Conservation (phyloP, 30 jellyfish, hydroid and myxozoan genomes). For the Turritopsis dohrnii region DNA sequence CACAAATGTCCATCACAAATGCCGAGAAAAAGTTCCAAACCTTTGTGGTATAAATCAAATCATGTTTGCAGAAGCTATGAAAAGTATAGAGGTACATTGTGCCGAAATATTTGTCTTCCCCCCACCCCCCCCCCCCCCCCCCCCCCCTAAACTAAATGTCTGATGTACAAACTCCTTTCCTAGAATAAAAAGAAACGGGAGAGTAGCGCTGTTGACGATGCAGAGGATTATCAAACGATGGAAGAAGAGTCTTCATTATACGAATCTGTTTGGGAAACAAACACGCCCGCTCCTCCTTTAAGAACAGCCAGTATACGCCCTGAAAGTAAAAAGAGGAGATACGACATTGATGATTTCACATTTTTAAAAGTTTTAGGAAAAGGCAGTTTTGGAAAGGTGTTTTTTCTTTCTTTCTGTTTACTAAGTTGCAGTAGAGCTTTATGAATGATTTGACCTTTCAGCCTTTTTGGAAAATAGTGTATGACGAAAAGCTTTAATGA, state of each 20-base stretch:
- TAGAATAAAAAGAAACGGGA: conserved; percentile 80
- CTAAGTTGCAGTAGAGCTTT: background rate
- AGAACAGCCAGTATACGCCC: conserved; percentile 86
- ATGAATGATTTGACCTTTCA: background rate
- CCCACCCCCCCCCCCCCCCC: no score
- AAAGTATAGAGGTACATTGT: conserved; percentile 63
- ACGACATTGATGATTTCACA: conserved; percentile 62
- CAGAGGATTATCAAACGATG: conserved; percentile 56
- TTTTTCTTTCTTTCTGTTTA: background rate
- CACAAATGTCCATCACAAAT: conserved; percentile 80
- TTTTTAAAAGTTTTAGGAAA: conserved; percentile 87
- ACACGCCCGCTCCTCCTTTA: conserved; percentile 94
- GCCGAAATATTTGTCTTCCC: no score
- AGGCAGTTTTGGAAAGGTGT: conserved; percentile 98
- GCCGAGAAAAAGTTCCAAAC: conserved; percentile 84
- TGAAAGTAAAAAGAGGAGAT: conserved; percentile 66
- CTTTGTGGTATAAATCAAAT: conserved; percentile 91
- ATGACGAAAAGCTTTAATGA: no score
- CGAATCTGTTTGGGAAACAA: conserved; percentile 91
- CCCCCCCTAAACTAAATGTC: no score
- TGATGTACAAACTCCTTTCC: background rate
- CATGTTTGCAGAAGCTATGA: conserved; percentile 87
- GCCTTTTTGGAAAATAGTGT: no score
- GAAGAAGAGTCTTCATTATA: conserved; percentile 84
- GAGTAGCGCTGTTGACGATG: conserved; percentile 31